These are phyloP conservation scores for Pithys albifrons DNA, from an alignment of 2,113 vertebrate species.

Conservation along the genomic window DNA sequence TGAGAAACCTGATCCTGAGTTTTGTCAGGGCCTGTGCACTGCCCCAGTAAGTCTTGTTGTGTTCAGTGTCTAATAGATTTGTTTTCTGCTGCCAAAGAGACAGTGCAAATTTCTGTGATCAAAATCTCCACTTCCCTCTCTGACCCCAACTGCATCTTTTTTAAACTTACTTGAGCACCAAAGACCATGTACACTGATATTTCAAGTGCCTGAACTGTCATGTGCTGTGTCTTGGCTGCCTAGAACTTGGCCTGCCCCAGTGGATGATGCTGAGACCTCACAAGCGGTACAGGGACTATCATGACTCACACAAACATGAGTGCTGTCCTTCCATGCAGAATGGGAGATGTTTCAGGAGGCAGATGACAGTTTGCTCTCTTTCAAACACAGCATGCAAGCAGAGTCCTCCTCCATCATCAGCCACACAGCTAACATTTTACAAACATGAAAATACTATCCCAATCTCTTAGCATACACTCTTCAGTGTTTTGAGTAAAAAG, in stretches of 20 bases:
- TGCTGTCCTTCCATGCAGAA: neutral
- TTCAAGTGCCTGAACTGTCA: neutral
- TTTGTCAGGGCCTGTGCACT: neutral
- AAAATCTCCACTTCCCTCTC: neutral
- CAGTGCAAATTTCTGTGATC: neutral
- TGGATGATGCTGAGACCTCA: neutral
- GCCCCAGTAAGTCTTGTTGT: fast-evolving
- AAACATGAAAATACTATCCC: neutral
- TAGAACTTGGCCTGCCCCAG: neutral
- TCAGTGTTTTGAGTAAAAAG: neutral
- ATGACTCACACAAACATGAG: fast-evolving
- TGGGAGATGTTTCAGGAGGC: neutral
- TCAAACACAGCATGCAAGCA: neutral
- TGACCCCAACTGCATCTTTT: neutral
- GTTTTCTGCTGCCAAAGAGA: neutral
- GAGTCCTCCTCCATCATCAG: neutral
- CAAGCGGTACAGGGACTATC: neutral
- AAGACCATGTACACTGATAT: neutral
- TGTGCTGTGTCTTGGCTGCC: neutral
- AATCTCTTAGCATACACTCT: neutral
- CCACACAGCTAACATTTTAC: neutral
- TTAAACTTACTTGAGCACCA: neutral
- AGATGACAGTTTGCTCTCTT: neutral
- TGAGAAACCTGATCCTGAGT: neutral
- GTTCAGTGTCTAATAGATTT: neutral